Conservation (phyloP, 2,113 vertebrate genomes). For the Calidris pugnax region DNA sequence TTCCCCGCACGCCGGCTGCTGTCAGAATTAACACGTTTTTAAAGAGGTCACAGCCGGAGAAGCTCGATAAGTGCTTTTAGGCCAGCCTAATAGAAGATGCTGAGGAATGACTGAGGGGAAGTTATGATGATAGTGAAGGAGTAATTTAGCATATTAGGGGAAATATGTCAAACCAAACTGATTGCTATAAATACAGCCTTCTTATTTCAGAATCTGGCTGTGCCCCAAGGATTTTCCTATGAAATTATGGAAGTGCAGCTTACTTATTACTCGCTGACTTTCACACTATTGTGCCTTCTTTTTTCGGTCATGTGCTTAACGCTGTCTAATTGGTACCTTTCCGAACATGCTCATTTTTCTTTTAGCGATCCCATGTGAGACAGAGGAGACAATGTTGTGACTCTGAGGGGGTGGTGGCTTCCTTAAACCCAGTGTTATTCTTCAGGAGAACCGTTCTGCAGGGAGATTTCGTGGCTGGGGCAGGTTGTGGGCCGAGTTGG, state of each 20-base stretch:
- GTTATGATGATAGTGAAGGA: constrained; percentile 57
- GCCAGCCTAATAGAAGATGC: constrained; percentile 46
- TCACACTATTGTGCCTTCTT: constrained; percentile 24
- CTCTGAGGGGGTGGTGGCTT: not conserved
- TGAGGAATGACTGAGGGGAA: constrained; percentile 57
- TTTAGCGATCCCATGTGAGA: not conserved
- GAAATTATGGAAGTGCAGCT: constrained; percentile 49
- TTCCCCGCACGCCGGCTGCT: not conserved
- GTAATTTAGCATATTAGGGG: constrained; percentile 69
- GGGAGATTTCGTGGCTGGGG: not conserved
- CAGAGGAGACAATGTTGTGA: not conserved
- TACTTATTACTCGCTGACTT: constrained; percentile 47
- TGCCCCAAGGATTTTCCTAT: constrained; percentile 65
- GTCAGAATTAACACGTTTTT: not conserved
- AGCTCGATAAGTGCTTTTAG: constrained; percentile 24
- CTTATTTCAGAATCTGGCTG: constrained; percentile 60
- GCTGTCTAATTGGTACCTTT: constrained; percentile 36
- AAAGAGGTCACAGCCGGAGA: constrained; percentile 38
- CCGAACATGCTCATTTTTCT: not conserved
- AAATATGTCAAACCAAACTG: constrained; percentile 71
- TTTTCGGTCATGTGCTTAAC: not conserved
- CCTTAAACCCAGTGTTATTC: not conserved
- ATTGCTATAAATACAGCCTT: constrained; percentile 68
- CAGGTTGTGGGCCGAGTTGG: not conserved
- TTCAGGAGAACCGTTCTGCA: not conserved